Conservation (phyloP, 2,888 invertebrate species). For the Drosophila putrida region DNA sequence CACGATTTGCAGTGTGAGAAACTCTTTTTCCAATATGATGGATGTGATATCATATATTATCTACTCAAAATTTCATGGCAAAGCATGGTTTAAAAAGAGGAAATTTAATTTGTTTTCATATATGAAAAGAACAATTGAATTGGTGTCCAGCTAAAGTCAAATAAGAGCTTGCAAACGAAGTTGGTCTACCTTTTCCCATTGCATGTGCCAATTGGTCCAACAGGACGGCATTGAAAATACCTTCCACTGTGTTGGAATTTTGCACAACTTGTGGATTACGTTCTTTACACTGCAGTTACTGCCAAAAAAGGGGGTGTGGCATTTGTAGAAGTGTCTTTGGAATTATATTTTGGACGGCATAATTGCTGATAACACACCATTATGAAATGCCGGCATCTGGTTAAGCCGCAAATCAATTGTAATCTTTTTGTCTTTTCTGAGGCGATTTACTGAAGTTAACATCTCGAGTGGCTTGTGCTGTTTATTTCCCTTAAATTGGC, state of each 20-base stretch:
- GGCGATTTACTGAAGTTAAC: background rate
- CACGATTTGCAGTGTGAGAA: too few relatives aligned
- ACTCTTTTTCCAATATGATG: background rate
- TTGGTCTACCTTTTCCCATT: background rate
- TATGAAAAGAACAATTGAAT: background rate
- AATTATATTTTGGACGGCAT: background rate
- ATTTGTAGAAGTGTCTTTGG: background rate
- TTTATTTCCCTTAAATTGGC: conserved; percentile 7
- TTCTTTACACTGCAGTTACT: background rate
- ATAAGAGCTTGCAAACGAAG: background rate
- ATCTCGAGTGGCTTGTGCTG: background rate
- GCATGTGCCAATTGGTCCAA: background rate
- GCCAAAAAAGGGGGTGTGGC: background rate
- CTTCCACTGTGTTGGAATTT: conserved; percentile 18
- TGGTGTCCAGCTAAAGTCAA: background rate
- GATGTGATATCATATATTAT: background rate
- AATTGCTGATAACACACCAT: conserved; percentile 8
- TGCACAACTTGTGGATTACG: conserved; percentile 9
- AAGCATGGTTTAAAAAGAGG: background rate
- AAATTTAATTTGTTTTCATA: background rate
- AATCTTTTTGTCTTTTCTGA: background rate
- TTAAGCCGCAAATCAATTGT: conserved; percentile 8
- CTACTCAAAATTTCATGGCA: background rate
- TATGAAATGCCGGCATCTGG: conserved; percentile 50
- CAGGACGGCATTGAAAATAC: conserved; percentile 7